Conservation (phyloP, 2,113 vertebrate genomes). For the Falcunculus frontatus region DNA sequence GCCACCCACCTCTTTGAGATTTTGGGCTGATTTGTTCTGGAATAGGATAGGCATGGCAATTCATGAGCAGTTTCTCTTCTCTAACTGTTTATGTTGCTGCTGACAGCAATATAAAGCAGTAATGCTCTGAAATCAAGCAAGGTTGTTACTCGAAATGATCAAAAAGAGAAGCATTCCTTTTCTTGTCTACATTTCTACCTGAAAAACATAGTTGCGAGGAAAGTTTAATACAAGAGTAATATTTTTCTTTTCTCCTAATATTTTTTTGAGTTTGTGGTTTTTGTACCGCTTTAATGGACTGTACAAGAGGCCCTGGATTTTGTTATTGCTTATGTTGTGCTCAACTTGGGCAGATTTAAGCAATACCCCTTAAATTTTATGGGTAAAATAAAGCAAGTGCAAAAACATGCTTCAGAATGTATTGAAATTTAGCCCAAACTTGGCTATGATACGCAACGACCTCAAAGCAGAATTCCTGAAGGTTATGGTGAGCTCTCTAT, state of each 20-base stretch:
- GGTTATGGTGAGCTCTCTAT: not conserved
- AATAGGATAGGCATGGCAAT: not conserved
- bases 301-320: not conserved
- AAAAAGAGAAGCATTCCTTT: not conserved
- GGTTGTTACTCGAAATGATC: not conserved
- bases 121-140: not conserved
- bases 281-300: not conserved
- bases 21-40: not conserved
- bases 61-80: not conserved
- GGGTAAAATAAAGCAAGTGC: not conserved
- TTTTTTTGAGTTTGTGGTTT: not conserved
- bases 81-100: not conserved
- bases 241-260: not conserved
- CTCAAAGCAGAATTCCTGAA: not conserved
- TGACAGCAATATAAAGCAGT: not conserved
- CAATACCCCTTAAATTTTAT: fast-evolving
- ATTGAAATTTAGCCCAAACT: not conserved
- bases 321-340: not conserved
- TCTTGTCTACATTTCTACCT: not conserved
- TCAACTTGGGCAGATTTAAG: not conserved
- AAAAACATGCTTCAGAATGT: not conserved
- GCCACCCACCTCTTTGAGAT: not conserved
- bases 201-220: not conserved
- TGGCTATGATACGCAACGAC: fast-evolving
- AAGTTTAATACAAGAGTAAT: not conserved